Evolutionary conservation across 2,888 invertebrate genomes (phyloP), one percentile per base, ranked within the genome.

Genomic region (Bembecia ichneumoniformis): DNA sequence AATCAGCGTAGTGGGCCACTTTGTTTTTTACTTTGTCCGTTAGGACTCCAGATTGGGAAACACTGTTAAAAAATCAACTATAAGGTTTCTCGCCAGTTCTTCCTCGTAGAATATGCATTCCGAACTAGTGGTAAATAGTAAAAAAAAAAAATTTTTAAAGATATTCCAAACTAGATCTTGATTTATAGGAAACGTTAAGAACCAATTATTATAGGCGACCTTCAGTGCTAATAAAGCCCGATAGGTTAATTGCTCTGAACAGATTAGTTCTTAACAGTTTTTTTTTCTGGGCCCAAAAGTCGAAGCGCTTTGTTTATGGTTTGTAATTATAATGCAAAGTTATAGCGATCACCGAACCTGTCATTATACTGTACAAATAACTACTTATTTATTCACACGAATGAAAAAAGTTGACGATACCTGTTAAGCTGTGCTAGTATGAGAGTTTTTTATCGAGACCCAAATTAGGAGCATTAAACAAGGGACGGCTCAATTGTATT

Each of bases 321-420:
- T 74, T 78, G 74, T 86, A 86, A 84, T 86, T 84, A 84, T 75
- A 77, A 82, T 74, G 68, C 74, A 67, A 63, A 66, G 69, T 68
- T 68, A 69, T 81, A 70, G 69, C 81, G 82, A 84, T 84, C 82
- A 78, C 73, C 71, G 50, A 75, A 75, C 84, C 84, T 73, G 74
- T 83, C 79, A 86, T 86, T 87, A 86, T 73, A 65, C 64, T 81
- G 74, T 78, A 71, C 81, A 84, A 84, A 84, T 84, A 87, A 82
- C 78, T 77, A 77, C 74, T 76, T 76, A 79, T 71, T 77, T 74
- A 76, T 74, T 72, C 68, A 64, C 62, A 66, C 69, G 74, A 71
- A 71, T 60, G 63, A 58, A 69, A 62, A 64, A 82, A 76, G 68
- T 58, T 72, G 72, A 66, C 69, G 68, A 66, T 66, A 59, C 58